These are phyloP conservation scores for Nephrocerus scutellatus DNA, from an alignment of 2,888 invertebrate species.

Conservation along the genomic window DNA sequence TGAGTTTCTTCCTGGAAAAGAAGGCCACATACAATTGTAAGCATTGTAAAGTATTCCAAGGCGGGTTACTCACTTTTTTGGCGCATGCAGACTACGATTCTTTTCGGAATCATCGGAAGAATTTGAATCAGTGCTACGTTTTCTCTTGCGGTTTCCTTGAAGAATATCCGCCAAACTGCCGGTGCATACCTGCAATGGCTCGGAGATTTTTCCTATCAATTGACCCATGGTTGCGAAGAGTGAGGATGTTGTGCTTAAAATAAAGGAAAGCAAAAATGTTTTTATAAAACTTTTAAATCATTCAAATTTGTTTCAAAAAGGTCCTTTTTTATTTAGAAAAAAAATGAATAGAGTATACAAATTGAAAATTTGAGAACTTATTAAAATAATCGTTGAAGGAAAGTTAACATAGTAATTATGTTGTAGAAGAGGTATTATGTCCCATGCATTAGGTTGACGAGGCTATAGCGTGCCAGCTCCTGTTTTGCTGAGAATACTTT, in stretches of 20 bases:
- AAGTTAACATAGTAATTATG: no score
- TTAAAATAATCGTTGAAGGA: no score
- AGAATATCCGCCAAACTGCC: slow-evolving; percentile 48
- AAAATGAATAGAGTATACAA: no score
- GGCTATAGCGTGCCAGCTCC: no score
- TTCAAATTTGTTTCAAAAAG: background rate
- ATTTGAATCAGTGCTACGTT: slow-evolving; percentile 42
- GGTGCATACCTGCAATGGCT: slow-evolving; percentile 42
- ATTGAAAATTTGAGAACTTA: no score
- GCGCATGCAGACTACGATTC: slow-evolving; percentile 54
- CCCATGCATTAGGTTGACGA: no score
- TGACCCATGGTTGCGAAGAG: slow-evolving; percentile 46
- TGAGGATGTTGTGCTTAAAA: no score
- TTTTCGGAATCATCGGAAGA: slow-evolving; percentile 31
- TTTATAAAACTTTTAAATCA: background rate
- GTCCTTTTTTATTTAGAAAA: no score
- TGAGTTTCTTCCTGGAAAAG: slow-evolving; percentile 53
- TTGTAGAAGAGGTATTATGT: no score
- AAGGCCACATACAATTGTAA: no score
- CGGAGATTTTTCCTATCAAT: slow-evolving; percentile 40
- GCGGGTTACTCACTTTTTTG: slow-evolving; percentile 52
- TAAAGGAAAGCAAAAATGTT: no score
- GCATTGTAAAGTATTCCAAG: background rate
- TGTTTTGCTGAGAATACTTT: no score
- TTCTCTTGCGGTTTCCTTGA: slow-evolving; percentile 51